Percentiles rank a stretch among this genome's conserved stretches.
Evolutionary conservation across 2,113 vertebrate genomes (phyloP).

Genomic region (Coptodon rendalli): DNA sequence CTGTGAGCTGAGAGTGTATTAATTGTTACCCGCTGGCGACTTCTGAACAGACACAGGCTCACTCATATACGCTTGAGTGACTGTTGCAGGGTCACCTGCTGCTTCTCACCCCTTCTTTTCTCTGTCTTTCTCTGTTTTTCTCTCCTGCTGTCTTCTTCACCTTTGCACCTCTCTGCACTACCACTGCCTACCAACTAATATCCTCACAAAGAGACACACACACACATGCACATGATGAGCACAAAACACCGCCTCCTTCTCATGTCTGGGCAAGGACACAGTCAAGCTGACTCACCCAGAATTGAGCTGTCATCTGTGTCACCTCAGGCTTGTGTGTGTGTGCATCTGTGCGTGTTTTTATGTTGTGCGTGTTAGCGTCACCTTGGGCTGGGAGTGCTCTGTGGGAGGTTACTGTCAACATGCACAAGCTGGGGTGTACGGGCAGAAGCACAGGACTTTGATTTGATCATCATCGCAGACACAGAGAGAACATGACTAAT

Average conservation of each 20-base stretch:
- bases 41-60: background rate
- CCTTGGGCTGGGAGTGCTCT: slow-evolving; percentile 57
- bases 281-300: slow-evolving; percentile 68
- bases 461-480: slow-evolving; percentile 57
- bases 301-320: slow-evolving; percentile 72
- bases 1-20: slow-evolving; percentile 21
- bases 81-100: slow-evolving; percentile 21
- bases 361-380: slow-evolving; percentile 28
- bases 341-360: background rate
- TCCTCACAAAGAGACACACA: background rate
- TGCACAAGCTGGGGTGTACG: slow-evolving; percentile 52
- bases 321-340: slow-evolving; percentile 47
- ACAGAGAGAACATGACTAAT: slow-evolving; percentile 59
- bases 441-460: slow-evolving; percentile 38
- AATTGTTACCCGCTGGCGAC: slow-evolving; percentile 43
- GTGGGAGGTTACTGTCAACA: slow-evolving; percentile 70
- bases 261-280: slow-evolving; percentile 68
- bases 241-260: slow-evolving; percentile 50
- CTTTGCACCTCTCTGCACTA: slow-evolving; percentile 24
- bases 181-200: background rate
- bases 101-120: background rate
- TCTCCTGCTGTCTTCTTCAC: slow-evolving; percentile 12
- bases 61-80: background rate
- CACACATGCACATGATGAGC: background rate
- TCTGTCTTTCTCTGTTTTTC: background rate